Base-by-base conservation (phyloP, 1,140 invertebrate species). In the Ptiloglossa arizonensis region DNA sequence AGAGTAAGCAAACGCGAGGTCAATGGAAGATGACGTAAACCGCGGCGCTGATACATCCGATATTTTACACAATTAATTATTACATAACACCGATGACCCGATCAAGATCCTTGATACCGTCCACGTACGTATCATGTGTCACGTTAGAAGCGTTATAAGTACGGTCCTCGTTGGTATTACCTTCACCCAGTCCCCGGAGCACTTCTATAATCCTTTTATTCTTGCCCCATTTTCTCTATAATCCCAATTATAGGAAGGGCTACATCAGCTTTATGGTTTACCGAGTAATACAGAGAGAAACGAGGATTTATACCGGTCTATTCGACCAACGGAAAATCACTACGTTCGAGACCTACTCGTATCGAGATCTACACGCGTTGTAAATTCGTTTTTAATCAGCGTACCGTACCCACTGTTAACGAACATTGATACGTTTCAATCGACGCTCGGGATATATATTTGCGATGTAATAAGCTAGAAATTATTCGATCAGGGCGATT, bases 141-240 rank as follows among this genome's bases (percentile, higher is more conserved):
- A 68, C 48, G 54, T 83, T 83, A 82, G 82, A 83, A 82, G 80
- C 66, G 52, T 82, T 82, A 83, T 24, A 82, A 83, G 68, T 83
- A 71, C 63, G 46, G 56, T 46, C 48, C 48, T 81, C 62, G 57
- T 24, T n/a, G 35, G 60, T 48, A 72, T 81, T 78, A 72, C 50
- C 79, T 66, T 78, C 67, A 38, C 68, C 79, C 44, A 66, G 15
- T 57, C 54, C 24, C 46, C n/a, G 15, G 48, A 15, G 5, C 17
- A 27, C 41, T 46, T 15, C 17, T 80, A n/a, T n/a, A 69, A 75
- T 73, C 67, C 67, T 54, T 56, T 81, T 64, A 63, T 29, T 83
- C 69, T 73, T 57, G 64, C 50, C 54, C 80, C 48, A 56, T 66
- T 82, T 73, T 79, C 52, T 19, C 48, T 22, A 11, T 67, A 77